Percentiles rank a stretch among this genome's conserved stretches.
These are phyloP conservation scores for Luidia sarsii DNA, from an alignment of 53 echinoderm and acorn worm genomes.

Conservation along the genomic window DNA sequence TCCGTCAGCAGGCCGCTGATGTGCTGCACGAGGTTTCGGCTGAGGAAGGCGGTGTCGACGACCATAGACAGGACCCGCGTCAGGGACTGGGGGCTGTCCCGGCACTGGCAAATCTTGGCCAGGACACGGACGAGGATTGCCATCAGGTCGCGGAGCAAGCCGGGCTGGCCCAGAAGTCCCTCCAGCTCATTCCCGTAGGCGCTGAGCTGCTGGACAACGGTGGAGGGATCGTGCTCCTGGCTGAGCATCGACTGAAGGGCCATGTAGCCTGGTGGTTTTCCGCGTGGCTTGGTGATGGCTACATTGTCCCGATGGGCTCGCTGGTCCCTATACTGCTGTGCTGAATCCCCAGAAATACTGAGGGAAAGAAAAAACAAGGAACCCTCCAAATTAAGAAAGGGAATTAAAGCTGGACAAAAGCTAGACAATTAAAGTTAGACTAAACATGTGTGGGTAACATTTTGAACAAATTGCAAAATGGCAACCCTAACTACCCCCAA, in stretches of 20 bases:
- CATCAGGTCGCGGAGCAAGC: neutral
- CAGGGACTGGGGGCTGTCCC: slow-evolving; percentile 50
- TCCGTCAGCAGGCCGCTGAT: slow-evolving; percentile 62
- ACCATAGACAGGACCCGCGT: slow-evolving; percentile 56
- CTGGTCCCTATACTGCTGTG: no score
- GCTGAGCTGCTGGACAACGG: slow-evolving; percentile 5
- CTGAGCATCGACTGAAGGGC: slow-evolving; percentile 58
- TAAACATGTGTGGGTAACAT: no score
- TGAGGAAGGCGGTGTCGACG: slow-evolving; percentile 60
- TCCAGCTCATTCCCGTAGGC: neutral
- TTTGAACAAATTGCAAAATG: no score
- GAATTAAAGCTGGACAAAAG: no score
- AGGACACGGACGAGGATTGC: slow-evolving; percentile 3
- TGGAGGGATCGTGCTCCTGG: slow-evolving; percentile 37
- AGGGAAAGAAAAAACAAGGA: no score
- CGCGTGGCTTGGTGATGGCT: slow-evolving; percentile 10
- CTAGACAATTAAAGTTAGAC: no score
- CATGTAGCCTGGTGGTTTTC: slow-evolving; percentile 14
- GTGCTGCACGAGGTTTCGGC: slow-evolving; percentile 61
- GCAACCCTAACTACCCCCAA: no score
- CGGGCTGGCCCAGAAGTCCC: neutral
- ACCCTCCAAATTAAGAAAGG: no score
- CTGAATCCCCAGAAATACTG: no score
- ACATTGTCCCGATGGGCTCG: no score
- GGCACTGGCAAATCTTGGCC: slow-evolving; percentile 61